phyloP scores from a whole-genome alignment of 2,113 vertebrate genomes.

The Collichthys lucidus region DNA sequence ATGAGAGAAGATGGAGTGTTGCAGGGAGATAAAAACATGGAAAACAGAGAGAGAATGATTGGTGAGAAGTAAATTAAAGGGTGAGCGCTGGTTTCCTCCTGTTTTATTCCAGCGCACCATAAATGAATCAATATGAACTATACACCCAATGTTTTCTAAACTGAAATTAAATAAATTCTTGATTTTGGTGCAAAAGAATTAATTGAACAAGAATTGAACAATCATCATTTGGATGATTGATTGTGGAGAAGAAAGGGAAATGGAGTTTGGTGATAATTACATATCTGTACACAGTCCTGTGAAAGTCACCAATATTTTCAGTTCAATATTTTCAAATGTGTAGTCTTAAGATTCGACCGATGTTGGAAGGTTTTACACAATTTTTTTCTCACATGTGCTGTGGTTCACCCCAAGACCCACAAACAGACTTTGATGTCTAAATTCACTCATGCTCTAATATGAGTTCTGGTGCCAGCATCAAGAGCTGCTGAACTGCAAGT shows the following conservation, averaged over 20 bases:
- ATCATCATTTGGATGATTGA: no score
- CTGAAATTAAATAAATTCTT: background rate
- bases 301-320: background rate
- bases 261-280: no score
- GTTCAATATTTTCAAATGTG: no score
- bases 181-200: background rate
- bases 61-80: conserved; percentile 32
- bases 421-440: background rate
- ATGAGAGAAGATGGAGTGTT: conserved; percentile 17
- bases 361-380: no score
- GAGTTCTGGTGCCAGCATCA: background rate
- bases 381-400: background rate
- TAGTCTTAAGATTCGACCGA: no score
- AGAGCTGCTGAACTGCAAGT: background rate
- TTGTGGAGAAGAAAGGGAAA: no score
- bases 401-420: background rate
- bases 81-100: conserved; percentile 3
- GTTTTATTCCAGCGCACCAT: background rate
- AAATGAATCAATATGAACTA: background rate
- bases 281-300: background rate
- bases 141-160: background rate
- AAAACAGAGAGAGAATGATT: conserved; percentile 22
- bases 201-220: background rate
- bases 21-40: background rate
- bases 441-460: background rate